Percentiles rank a stretch among this genome's conserved stretches.
These are phyloP conservation scores for Rana temporaria DNA, from an alignment of 2,113 vertebrate genomes.

Conservation along the genomic window DNA sequence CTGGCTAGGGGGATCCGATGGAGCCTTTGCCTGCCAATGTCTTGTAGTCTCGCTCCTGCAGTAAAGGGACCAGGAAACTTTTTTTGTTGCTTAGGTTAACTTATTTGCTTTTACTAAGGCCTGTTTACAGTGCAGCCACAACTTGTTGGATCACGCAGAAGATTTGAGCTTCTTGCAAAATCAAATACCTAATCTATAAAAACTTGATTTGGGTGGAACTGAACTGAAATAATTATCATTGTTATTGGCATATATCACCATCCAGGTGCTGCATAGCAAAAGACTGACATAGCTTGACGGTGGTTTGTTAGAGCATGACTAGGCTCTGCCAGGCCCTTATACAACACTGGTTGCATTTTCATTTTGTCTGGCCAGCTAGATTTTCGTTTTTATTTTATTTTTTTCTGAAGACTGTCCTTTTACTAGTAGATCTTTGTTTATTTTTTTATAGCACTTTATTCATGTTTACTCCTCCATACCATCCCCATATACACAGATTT, in stretches of 20 bases:
- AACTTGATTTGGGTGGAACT: conserved; percentile 40
- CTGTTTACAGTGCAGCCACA: neutral
- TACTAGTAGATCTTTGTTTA: too few relatives aligned
- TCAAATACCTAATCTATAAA: conserved; percentile 11
- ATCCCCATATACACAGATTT: too few relatives aligned
- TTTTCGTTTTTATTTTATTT: too few relatives aligned
- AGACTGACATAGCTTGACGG: neutral
- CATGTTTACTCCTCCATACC: too few relatives aligned
- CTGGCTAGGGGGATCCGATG: conserved; percentile 13
- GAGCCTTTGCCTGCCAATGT: conserved; percentile 10
- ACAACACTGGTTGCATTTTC: neutral
- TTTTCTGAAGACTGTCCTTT: too few relatives aligned
- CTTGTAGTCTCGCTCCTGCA: neutral
- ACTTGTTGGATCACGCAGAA: conserved; percentile 32
- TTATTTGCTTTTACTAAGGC: neutral
- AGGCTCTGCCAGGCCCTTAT: neutral
- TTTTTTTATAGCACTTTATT: too few relatives aligned
- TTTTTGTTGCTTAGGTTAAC: conserved; percentile 27
- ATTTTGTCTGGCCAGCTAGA: too few relatives aligned
- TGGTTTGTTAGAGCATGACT: neutral
- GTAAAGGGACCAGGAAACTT: conserved; percentile 26
- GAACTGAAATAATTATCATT: neutral
- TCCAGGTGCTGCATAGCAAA: neutral
- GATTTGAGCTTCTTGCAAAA: conserved; percentile 15
- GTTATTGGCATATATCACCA: neutral